Base-by-base conservation (phyloP, 2,797 vertebrate species). In the Parauchenoglanis ngamensis region DNA sequence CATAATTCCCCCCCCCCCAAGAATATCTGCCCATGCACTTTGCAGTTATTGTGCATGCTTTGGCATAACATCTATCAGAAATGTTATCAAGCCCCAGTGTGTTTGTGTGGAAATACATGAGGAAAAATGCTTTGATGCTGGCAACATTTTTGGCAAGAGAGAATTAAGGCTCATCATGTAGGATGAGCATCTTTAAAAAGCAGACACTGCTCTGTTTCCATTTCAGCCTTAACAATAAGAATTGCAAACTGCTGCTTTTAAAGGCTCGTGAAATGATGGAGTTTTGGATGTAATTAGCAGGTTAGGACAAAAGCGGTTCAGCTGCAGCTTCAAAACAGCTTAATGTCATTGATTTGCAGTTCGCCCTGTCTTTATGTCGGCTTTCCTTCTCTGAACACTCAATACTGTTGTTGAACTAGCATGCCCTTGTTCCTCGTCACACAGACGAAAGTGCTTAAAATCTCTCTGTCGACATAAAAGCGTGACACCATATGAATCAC, bases 241-340 rank as follows among this genome's bases (percentile, higher is more conserved):
- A 46, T 59, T 25, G 31, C 54, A 73, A 73, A 81, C 85, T 79
- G 68, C 17, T 81, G 83, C 15, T 77, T 52, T 49, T 49, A 67
- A 83, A 83, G n/a, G 25, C n/a, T 21, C 44, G 31, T 83, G n/a
- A 52, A 21, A 23, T 52, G 1, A 46, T 57, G 59, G 78, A n/a
- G 49, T 57, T 84, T 88, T 89, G 44, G 85, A 79, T 56, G 23
- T 89, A 67, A 89, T 89, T 82, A 78, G 61, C 44, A 52, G 56
- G 81, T 84, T 79, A 83, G 87, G 88, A 87, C 86, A 88, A 88
- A 28, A 84, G 61, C 73, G 21, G 56, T 28, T 52, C 80, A 88
- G 89, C 88, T 92, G 82, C 81, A 89, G 77, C 75, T 86, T 86
- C 68, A 78, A 82, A 90, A 86, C 59, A 81, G 54, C 49, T 77